Base-by-base conservation (phyloP, 2,888 invertebrate species). In the Andrena dorsata region DNA sequence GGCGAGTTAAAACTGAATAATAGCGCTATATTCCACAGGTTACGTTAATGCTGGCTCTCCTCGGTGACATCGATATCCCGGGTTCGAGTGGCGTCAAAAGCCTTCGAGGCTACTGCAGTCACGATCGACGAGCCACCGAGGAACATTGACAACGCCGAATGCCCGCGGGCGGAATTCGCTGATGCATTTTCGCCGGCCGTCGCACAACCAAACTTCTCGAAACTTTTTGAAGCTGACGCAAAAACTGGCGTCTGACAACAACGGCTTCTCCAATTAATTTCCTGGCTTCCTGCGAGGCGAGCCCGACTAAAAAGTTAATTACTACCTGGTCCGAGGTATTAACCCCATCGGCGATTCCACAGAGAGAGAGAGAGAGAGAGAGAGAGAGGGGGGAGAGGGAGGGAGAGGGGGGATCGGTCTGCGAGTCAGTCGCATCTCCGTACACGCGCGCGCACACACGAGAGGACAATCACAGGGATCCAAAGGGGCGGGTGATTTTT, bases 251-350 rank as follows among this genome's bases (percentile, higher is more conserved):
- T 56, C 41, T 51, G 4, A 63, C 51, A 72, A 16, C 64, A 70
- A 63, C 47, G 26, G n/a, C 47, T 20, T 61, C 53, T 35, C 26
- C 2, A 63, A 68, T 68, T 66, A 77, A 80, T 68, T 71, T 49
- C n/a, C 80, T 20, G 8, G n/a, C 49, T 8, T 23, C 6, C 51
- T 8, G 20, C 16, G n/a, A 4, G 2, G 16, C 26, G 23, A 28
- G 16, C 20, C 2, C 60, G 41, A 51, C 49, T 32, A 60, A 74
- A 56, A 81, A 81, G 69, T 81, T 71, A 80, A 82, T 80, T 75
- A 58, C 20, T 66, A 71, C 10, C 35, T 26, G 71, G 41, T 66
- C 47, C 65, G 23, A 60, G 61, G 66, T 47, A 68, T 71, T 65
- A 66, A 61, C 30, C 23, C 60, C 41, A 61, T 68, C 72, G 66